These are phyloP conservation scores for Petrophora chlorosata DNA, from an alignment of 2,888 invertebrate genomes.

Conservation along the genomic window DNA sequence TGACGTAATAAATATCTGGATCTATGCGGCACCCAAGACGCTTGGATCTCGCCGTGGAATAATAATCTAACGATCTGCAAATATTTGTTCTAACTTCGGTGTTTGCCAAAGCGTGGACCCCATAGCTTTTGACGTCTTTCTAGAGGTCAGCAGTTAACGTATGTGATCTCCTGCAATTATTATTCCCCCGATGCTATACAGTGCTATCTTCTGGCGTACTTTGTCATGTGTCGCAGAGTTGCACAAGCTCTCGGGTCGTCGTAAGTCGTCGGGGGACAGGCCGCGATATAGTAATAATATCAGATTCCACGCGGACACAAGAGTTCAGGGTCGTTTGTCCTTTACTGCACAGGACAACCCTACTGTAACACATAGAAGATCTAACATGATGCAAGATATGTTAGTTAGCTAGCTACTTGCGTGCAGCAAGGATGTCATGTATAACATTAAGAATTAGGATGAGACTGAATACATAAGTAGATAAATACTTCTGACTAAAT, in stretches of 20 bases:
- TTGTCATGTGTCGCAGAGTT: conserved; percentile 7
- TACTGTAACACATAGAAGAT: not conserved
- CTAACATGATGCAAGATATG: too few relatives aligned
- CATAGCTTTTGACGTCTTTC: not conserved
- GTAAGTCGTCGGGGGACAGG: not conserved
- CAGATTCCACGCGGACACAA: not conserved
- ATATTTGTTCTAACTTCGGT: not conserved
- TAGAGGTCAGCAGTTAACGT: not conserved
- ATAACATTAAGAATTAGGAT: too few relatives aligned
- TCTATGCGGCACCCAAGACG: too few relatives aligned
- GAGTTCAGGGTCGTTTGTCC: not conserved
- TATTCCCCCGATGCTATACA: not conserved
- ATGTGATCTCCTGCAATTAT: conserved; percentile 1
- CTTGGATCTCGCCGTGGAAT: too few relatives aligned
- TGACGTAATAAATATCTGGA: too few relatives aligned
- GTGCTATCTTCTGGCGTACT: not conserved
- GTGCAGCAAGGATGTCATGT: too few relatives aligned
- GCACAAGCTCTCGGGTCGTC: not conserved
- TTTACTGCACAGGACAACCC: not conserved
- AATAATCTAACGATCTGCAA: too few relatives aligned
- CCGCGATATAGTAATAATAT: conserved; percentile 7
- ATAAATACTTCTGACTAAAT: too few relatives aligned
- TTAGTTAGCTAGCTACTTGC: too few relatives aligned
- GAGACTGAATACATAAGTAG: too few relatives aligned
- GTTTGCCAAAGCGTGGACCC: not conserved